Base-by-base conservation (phyloP, 2,797 vertebrate species). In the Miichthys miiuy region DNA sequence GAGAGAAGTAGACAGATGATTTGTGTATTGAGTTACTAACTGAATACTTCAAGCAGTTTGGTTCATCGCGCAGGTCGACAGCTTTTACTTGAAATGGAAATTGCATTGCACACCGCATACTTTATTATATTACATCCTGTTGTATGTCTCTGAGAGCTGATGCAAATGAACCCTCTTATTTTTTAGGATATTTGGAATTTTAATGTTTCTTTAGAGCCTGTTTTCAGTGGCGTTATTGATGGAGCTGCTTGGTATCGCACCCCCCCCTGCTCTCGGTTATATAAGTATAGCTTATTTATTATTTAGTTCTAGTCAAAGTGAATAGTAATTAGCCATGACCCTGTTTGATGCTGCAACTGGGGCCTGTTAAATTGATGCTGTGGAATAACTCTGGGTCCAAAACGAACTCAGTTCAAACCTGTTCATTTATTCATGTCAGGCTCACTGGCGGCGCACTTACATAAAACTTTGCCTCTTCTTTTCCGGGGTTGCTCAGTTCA, bases 251-350 rank as follows among this genome's bases (percentile, higher is more conserved):
- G 41, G 44, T 78, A 52, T 62, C 62, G 17, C 34, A 38, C 34
- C 42, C 38, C 67, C 67, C 69, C 41, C 42, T 54, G 34, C 67
- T 76, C 67, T 77, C 2, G 18, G 80, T 89, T 91, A 91, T 79
- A 87, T 88, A 92, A 92, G 70, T 69, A 82, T 57, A 86, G 65
- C 79, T 80, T 87, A 93, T 93, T 82, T 91, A 93, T 89, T 86
- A 92, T 92, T 92, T 91, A 90, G 79, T 66, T 75, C 41, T 46
- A 80, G 84, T 91, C 85, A 88, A 83, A 90, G 81, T 85, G 88
- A 92, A 91, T 91, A 73, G 82, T 91, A 93, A 92, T 94, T 90
- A 92, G 88, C 82, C 74, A 68, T 84, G 87, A 90, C 88, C 87
- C 82, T 86, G 86, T 92, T 92, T 92, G 89, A 89, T 83, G 89